Base-by-base conservation (phyloP, 35 echinoderm and acorn worm species). In the Lytechinus pictus region DNA sequence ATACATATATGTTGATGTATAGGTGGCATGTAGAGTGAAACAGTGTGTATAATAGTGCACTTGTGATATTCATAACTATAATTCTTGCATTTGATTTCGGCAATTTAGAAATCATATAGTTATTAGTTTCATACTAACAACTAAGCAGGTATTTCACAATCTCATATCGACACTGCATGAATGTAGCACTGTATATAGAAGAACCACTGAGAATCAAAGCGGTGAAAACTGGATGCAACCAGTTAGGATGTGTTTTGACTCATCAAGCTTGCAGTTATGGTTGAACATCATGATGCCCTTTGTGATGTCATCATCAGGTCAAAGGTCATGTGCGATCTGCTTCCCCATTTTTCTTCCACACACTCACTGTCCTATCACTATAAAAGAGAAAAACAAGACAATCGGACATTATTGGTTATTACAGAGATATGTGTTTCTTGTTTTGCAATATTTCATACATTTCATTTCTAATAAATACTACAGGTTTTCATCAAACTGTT, bases 361-460 rank as follows among this genome's bases (percentile, higher is more conserved):
- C 95, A 21, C 95, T 96, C 54, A 96, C 89, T 16, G 95, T 96
- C 55, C 95, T 91, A 61, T 96, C 95, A 87, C 94, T 95, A 86
- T 55, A 9, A 8, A 60, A 60, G 57, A 60, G 4, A 60, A 16
- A 16, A 60, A 60, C 16, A 60, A n/a, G n/a, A n/a, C n/a, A n/a
- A n/a, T n/a, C n/a, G n/a, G n/a, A n/a, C n/a, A 60, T 60, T 8
- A 60, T 60, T 9, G 8, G 10, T 60, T 9, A 44, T 44, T 44
- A 44, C 33, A 44, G 33, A 44, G 33, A 44, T 1, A 44, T 44
- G 2, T 44, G 33, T 44, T 44, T 44, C 33, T 44, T 44, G 33
- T 44, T 44, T 44, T 44, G 33, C 33, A 44, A 44, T 44, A 44
- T 44, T 44, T 44, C 33, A 44, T 44, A 44, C 33, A 44, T 44